A percentile compares a stretch with the other conserved stretches of the same genome.
Evolutionary conservation across 2,113 vertebrate genomes (phyloP).

Genomic region (Ifrita kowaldi): DNA sequence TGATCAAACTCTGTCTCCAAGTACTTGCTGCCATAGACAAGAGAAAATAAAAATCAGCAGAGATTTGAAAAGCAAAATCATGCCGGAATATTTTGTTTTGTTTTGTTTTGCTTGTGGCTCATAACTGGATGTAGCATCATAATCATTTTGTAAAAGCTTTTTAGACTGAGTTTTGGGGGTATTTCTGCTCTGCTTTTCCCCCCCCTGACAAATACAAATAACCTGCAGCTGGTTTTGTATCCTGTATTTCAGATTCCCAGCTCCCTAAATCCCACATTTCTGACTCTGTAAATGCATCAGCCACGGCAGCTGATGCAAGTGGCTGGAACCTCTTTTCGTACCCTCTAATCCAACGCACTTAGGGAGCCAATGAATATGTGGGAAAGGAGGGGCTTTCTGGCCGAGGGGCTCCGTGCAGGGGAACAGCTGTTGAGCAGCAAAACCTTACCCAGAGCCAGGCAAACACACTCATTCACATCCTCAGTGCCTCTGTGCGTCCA

Average conservation of each 20-base stretch:
- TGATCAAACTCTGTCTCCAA: background rate
- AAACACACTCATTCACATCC: background rate
- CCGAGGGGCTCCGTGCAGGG: conserved; percentile 35
- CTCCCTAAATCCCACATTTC: background rate
- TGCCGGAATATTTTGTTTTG: too few species aligned
- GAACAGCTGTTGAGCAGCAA: conserved; percentile 12
- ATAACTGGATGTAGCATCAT: background rate
- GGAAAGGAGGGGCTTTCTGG: conserved; percentile 63
- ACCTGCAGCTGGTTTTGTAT: background rate
- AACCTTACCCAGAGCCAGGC: conserved; percentile 1
- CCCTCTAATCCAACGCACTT: conserved; percentile 15
- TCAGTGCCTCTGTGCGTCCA: background rate
- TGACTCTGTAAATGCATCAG: conserved; percentile 6
- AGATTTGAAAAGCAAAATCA: background rate
- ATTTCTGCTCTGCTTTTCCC: background rate
- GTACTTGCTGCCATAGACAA: background rate
- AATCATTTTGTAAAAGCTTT: background rate
- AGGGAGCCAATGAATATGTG: conserved; percentile 56
- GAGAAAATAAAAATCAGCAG: background rate
- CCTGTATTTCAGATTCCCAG: background rate
- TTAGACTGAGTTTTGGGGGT: background rate
- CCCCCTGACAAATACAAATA: background rate
- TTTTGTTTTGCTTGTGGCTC: background rate
- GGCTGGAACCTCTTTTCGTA: conserved; percentile 1
- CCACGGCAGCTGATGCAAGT: background rate